Evolutionary conservation across 2,888 invertebrate genomes (phyloP), one percentile per base, ranked within the genome.

Genomic region (Sipha maydis): DNA sequence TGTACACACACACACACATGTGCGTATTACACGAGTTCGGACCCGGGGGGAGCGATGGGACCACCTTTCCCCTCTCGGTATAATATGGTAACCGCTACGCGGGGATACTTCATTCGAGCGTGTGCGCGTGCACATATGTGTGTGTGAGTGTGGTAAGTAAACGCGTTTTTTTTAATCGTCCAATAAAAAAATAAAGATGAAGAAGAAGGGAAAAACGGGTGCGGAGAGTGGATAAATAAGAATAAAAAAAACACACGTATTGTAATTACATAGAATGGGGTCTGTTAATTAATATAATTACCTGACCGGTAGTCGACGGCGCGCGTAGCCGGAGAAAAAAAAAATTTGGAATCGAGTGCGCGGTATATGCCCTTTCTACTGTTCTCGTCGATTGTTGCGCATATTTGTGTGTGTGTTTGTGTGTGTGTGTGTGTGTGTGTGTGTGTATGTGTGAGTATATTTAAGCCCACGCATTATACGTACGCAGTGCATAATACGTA

Each of bases 251-350:
- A 67, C 17, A 71, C 28, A 80, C 25, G 41, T 28, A 19, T 19
- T 69, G 3, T 82, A 69, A 69, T 71, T 83, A 71, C 67, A 69
- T 54, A 38, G n/a, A 38, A 38, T 9, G 48, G 61, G 56, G 56
- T 31, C 48, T 14, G 41, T 84, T 85, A 85, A 85, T 85, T 85
- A 77, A 77, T 85, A 77, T 85, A 85, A 85, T 85, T 85, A 77
- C 76, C 76, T 48, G 48, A 67, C 84, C 76, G 77, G 84, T 85
- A 85, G 84, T 76, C 76, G 76, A 21, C 31, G 48, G 54, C 61
- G 4, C 4, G 25, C 8, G 82, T 28, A 34, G 38, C 38, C 56
- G 31, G 61, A 25, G 73, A 71, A 73, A 34, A 34, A 73, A 73
- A 73, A 73, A 34, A 17, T 83, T 83, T 28, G 38, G 75, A 56